A percentile compares a stretch with the other conserved stretches of the same genome.
These are phyloP conservation scores for Nesoenas mayeri DNA, from an alignment of 2,113 vertebrate genomes.

Conservation along the genomic window DNA sequence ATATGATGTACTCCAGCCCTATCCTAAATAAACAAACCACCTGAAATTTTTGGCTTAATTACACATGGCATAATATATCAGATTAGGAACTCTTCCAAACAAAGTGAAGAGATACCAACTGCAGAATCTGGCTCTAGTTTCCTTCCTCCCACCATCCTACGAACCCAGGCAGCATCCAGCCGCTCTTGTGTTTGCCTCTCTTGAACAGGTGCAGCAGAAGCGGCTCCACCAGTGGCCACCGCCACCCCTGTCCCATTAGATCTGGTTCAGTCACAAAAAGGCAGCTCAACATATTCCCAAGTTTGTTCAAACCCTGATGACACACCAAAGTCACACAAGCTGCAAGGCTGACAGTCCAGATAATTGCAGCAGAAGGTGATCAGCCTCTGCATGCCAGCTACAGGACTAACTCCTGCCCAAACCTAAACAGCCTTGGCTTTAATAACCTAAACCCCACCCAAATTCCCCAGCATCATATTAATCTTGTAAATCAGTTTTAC, in stretches of 20 bases:
- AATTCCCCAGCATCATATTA: not conserved
- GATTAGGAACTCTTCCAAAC: not conserved
- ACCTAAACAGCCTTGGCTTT: not conserved
- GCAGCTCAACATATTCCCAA: fast-evolving
- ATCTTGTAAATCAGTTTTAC: not conserved
- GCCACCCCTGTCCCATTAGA: not conserved
- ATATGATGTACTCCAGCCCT: not conserved
- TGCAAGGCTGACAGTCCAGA: not conserved
- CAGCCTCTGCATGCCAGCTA: fast-evolving
- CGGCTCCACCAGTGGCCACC: fast-evolving
- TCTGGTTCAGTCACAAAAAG: not conserved
- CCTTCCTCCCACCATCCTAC: not conserved
- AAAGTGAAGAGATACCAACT: not conserved
- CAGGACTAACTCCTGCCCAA: not conserved
- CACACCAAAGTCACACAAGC: not conserved
- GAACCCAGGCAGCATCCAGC: not conserved
- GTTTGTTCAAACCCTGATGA: not conserved
- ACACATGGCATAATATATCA: not conserved
- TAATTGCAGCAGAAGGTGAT: not conserved
- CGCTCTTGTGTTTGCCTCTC: not conserved
- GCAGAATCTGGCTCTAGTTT: not conserved
- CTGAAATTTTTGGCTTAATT: not conserved
- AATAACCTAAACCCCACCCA: not conserved
- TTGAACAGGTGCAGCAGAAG: not conserved
- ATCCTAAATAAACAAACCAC: not conserved